Base-by-base conservation (phyloP, 2,113 vertebrate species). In the Corvus hawaiiensis region DNA sequence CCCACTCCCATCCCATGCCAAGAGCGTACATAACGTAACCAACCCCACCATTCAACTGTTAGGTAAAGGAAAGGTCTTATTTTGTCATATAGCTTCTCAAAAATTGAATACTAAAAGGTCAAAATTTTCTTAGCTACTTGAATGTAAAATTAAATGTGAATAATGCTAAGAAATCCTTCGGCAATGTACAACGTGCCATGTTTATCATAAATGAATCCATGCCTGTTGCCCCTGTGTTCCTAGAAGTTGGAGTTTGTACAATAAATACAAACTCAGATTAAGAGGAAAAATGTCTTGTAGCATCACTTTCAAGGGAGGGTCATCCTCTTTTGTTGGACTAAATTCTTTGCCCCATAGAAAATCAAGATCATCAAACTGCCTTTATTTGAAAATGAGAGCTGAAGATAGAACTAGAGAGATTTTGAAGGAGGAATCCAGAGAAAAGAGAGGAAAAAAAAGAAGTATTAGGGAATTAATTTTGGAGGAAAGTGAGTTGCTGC, bases 161-260 rank as follows among this genome's bases (percentile, higher is more conserved):
- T 83, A 66, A 59, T 0, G 0, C 11, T 71, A 62, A 82, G 32
- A 74, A 81, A 66, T 61, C 37, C n/a, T 74, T 76, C 51, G 44
- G 21, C 44, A 75, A 11, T 8, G 9, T 63, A 39, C 13, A 44
- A 0, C 0, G 0, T 74, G 10, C 55, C 74, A 28, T 77, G 33
- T 91, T 92, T 86, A 37, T 66, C 27, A 19, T 52, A 83, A 62
- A 62, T 51, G 0, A 76, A 44, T 48, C n/a, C 49, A 11, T 46
- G 24, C 6, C 19, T 43, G 17, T 79, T 80, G 8, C 19, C 13
- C 3, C 8, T 21, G 6, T 72, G 21, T 77, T 95, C 68, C 56
- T 86, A 54, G 72, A 77, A 84, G 44, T 0, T 39, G 11, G 20
- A 51, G 19, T 81, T 74, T 77, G 8, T 67, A 8, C 24, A 12